A percentile compares a stretch with the other conserved stretches of the same genome.
phyloP scores from a whole-genome alignment of 2,797 vertebrate species.

The Hoplostethus mediterraneus region DNA sequence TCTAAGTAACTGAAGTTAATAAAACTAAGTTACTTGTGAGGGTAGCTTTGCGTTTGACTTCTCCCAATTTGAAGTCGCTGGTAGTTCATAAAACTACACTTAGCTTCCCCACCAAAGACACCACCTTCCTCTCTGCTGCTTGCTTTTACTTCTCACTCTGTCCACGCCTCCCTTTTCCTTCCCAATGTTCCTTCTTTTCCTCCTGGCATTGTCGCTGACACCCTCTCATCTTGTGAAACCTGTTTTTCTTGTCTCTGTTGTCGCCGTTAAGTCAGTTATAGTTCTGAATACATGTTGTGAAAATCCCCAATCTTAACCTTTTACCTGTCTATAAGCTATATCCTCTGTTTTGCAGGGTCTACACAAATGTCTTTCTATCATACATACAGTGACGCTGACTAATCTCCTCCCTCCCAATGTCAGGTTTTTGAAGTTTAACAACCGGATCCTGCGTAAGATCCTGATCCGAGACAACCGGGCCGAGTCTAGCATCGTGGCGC shows the following conservation, averaged over 20 bases:
- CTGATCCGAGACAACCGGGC: conserved; percentile 92
- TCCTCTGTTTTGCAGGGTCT: not conserved
- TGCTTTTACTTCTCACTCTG: not conserved
- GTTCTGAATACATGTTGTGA: not conserved
- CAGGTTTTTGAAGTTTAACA: conserved; percentile 97
- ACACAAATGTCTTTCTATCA: not conserved
- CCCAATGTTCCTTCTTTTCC: not conserved
- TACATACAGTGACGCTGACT: not conserved
- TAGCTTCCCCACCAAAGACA: too few species aligned
- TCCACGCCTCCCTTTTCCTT: not conserved
- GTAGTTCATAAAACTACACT: too few species aligned
- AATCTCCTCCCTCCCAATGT: conserved; percentile 26
- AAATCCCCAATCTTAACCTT: not conserved
- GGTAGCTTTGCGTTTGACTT: too few species aligned
- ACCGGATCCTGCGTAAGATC: conserved; percentile 90
- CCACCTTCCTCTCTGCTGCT: too few species aligned
- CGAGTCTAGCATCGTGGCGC: conserved; percentile 95
- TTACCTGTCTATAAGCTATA: not conserved
- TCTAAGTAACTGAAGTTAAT: too few species aligned
- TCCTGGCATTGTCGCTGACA: conserved; percentile 13
- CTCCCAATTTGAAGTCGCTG: too few species aligned
- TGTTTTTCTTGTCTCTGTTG: conserved; percentile 33
- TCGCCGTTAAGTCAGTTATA: not conserved
- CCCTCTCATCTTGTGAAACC: not conserved
- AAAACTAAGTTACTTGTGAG: too few species aligned